Conservation (phyloP, 2,888 invertebrate genomes). For the Eupeodes latifasciatus region DNA sequence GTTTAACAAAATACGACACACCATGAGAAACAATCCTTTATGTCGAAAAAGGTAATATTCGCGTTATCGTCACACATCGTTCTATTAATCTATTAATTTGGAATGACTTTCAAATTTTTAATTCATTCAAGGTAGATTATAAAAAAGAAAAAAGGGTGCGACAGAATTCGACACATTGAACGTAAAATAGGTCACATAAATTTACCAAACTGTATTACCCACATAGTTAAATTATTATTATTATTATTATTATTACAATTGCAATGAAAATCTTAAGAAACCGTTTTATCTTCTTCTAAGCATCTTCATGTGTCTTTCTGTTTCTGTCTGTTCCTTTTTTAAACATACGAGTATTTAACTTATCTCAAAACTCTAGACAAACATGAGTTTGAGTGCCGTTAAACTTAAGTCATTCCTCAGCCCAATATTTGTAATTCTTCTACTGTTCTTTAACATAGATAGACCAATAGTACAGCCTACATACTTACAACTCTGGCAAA, state of each 20-base stretch:
- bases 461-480: slow-evolving; percentile 5
- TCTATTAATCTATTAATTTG: no score
- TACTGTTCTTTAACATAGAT: neutral
- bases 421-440: slow-evolving; percentile 30
- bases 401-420: slow-evolving; percentile 20
- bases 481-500: slow-evolving; percentile 4
- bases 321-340: neutral
- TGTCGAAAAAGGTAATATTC: no score
- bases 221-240: neutral
- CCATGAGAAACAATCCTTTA: no score
- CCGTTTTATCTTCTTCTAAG: slow-evolving; percentile 13
- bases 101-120: neutral
- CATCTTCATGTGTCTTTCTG: slow-evolving; percentile 13
- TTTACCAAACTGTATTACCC: neutral
- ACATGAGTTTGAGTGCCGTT: slow-evolving; percentile 42
- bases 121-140: neutral
- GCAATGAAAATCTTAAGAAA: neutral
- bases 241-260: no score
- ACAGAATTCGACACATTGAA: slow-evolving; percentile 13
- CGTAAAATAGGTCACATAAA: slow-evolving; percentile 13
- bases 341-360: neutral
- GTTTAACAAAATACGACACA: no score
- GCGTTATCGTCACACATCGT: no score
- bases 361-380: slow-evolving; percentile 34
- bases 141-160: neutral